These are phyloP conservation scores for Florisuga fusca DNA, from an alignment of 2,797 vertebrate species.

Conservation along the genomic window DNA sequence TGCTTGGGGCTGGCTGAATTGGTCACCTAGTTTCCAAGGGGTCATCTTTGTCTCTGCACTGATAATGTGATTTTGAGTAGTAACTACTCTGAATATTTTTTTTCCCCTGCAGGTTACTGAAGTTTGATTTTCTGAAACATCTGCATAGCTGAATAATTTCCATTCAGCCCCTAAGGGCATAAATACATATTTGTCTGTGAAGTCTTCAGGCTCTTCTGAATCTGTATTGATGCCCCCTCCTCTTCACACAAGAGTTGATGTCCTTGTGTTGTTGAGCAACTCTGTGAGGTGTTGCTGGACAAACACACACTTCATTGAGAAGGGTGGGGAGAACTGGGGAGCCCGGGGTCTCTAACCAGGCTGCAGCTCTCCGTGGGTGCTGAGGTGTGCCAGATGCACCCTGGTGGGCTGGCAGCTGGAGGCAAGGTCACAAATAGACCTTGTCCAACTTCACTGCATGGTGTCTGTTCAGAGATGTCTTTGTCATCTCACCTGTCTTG, in stretches of 20 bases:
- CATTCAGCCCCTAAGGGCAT: too few species aligned
- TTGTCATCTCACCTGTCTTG: not conserved
- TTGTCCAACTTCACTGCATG: not conserved
- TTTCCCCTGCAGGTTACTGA: not conserved
- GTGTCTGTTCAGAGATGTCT: rapidly evolving
- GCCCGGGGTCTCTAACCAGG: not conserved
- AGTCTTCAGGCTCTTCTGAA: not conserved
- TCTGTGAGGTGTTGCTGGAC: not conserved
- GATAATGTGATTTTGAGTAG: not conserved
- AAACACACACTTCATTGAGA: not conserved
- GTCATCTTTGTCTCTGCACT: not conserved
- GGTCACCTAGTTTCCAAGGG: not conserved
- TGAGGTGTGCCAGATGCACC: rapidly evolving
- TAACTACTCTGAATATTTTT: not conserved
- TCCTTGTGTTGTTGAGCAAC: not conserved
- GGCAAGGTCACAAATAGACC: rapidly evolving
- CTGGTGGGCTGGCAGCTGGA: rapidly evolving
- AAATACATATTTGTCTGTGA: not conserved
- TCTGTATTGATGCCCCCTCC: not conserved
- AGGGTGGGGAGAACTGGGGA: not conserved
- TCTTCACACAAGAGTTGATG: not conserved
- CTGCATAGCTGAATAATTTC: not conserved
- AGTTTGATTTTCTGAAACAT: not conserved
- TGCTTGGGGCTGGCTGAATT: not conserved
- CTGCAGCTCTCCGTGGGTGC: not conserved